Evolutionary conservation across 2,113 vertebrate species (phyloP).

Genomic region (Podarcis raffonei): DNA sequence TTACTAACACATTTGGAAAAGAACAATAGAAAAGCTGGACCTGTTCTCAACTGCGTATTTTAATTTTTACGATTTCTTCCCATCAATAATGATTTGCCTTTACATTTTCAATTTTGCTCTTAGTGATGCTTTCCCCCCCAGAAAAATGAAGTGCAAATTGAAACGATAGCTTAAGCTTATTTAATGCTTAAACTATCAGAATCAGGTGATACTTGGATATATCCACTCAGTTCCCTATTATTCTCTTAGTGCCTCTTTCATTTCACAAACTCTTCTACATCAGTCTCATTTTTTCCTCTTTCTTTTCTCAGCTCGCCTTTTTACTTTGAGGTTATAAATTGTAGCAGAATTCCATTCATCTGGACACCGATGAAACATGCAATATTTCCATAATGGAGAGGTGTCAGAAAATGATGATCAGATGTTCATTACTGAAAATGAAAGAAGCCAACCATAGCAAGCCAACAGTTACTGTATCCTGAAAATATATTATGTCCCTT

Average conservation of each 20-base stretch:
- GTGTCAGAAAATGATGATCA: neutral
- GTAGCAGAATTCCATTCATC: neutral
- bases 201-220: neutral
- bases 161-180: neutral
- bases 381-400: neutral
- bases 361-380: neutral
- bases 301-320: neutral
- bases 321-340: neutral
- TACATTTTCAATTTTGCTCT: conserved; percentile 18
- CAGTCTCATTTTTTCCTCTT: no score
- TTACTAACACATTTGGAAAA: neutral
- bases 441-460: neutral
- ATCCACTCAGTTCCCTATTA: neutral
- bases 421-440: neutral
- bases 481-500: neutral
- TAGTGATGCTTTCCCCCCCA: neutral
- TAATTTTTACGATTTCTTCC: conserved; percentile 7
- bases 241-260: neutral
- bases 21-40: neutral
- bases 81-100: conserved; percentile 2
- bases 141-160: conserved; percentile 25
- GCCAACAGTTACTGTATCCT: neutral
- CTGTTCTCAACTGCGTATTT: neutral
- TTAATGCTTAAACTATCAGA: neutral
- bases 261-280: neutral